These are phyloP conservation scores for Sebastes diaconus DNA, from an alignment of 2,797 vertebrate species.

Conservation along the genomic window DNA sequence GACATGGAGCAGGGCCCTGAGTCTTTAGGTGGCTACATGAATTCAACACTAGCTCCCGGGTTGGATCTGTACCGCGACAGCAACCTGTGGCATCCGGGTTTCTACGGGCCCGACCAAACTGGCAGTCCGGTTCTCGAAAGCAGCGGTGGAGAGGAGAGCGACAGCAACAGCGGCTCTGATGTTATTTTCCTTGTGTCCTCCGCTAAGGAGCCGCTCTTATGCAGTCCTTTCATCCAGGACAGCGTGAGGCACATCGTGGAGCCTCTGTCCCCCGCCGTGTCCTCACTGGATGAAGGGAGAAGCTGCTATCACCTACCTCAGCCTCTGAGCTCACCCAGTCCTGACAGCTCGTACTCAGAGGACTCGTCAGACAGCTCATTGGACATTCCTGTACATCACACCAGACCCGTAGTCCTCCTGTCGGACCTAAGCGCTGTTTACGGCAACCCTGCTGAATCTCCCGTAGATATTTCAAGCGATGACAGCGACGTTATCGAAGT, in stretches of 20 bases:
- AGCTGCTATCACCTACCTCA: conserved; percentile 68
- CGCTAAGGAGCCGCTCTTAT: conserved; percentile 68
- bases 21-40: conserved; percentile 54
- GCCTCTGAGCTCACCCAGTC: conserved; percentile 68
- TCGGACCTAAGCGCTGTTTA: conserved; percentile 64
- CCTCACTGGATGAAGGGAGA: conserved; percentile 61
- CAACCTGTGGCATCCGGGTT: conserved; percentile 68
- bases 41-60: conserved; percentile 31
- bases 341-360: conserved; percentile 66
- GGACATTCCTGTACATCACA: conserved; percentile 69
- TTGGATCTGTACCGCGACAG: conserved; percentile 66
- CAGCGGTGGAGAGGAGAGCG: conserved; percentile 70
- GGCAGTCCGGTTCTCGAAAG: conserved; percentile 45
- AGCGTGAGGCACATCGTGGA: conserved; percentile 55
- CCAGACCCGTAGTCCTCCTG: conserved; percentile 69
- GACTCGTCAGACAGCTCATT: conserved; percentile 73
- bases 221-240: conserved; percentile 67
- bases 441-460: conserved; percentile 20
- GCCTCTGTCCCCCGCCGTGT: conserved; percentile 57
- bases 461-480: conserved; percentile 66
- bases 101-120: conserved; percentile 55
- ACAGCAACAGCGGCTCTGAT: conserved; percentile 74
- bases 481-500: conserved; percentile 81
- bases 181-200: conserved; percentile 75
- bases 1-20: conserved; percentile 49